Evolutionary conservation across 2,888 invertebrate species (phyloP).

Genomic region (Oxystoma pomonae): DNA sequence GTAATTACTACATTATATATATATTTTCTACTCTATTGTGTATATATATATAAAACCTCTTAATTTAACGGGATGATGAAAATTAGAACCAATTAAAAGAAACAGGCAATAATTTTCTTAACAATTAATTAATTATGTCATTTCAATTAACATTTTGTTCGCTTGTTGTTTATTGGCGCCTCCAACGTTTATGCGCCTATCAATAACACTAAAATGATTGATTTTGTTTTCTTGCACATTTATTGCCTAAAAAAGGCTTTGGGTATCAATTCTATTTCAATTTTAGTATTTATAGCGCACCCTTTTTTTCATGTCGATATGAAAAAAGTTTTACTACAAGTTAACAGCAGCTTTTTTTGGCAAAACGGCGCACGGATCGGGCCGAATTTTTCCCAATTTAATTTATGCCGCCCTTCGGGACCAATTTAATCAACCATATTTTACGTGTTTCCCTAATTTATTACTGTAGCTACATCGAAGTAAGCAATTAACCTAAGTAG

Average conservation of each 20-base stretch:
- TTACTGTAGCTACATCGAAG: background rate
- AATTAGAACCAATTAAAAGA: no score
- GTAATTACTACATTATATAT: no score
- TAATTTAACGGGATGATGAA: no score
- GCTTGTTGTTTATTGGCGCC: no score
- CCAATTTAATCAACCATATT: background rate
- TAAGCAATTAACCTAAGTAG: background rate
- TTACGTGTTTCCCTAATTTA: background rate
- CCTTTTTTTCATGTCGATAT: background rate
- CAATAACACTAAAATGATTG: background rate
- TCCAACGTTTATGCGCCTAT: no score
- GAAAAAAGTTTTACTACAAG: background rate
- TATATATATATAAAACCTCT: no score
- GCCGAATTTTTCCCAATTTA: background rate
- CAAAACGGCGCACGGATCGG: background rate
- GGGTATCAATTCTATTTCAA: background rate
- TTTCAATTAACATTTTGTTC: no score
- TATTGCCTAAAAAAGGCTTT: background rate
- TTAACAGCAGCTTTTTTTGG: background rate
- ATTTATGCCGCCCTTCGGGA: background rate
- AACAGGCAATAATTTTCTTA: no score
- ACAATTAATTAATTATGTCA: no score
- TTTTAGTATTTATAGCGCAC: background rate
- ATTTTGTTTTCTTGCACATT: background rate
- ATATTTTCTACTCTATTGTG: no score